Evolutionary conservation across 2,113 vertebrate species (phyloP), one percentile per base, ranked within the genome.

Genomic region (Pseudorectes ferrugineus): DNA sequence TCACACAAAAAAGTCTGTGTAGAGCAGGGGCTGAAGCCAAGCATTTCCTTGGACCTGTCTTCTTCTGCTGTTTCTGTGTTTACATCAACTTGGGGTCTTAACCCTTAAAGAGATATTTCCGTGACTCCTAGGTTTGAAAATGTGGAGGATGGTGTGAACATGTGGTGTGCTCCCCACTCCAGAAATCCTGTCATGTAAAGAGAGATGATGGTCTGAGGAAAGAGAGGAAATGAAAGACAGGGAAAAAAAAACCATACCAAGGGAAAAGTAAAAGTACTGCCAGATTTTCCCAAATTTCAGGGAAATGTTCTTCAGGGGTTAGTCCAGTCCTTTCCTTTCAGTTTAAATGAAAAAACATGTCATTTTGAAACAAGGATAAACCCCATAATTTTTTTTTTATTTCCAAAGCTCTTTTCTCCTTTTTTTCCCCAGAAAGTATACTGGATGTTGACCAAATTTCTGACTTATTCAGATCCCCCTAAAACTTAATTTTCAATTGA

Each of bases 161-260:
- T 0, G 1, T 6, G 3, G 6, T 73, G 33, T 36, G 11, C 14
- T 95, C 20, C 20, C n/a, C 1, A 1, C 23, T 84, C 25, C 35
- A 81, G 51, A 74, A 74, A 62, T 23, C 6, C 13, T 42, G 45
- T 48, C 11, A 3, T n/a, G 11, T 84, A 55, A 82, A 76, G 42
- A 72, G 36, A 88, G 5, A 33, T 18, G 8, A 26, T 52, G 9
- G 11, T 85, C 52, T 46, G 17, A 49, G 12, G 8, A 82, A 92
- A 42, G 6, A 85, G 14, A 80, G 11, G 10, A 63, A 77, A 73
- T 28, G 1, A 59, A 45, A 63, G 10, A 33, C 1, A 22, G 10
- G 11, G 3, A 21, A 28, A 26, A 33, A 33, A 22, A 65, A 7
- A 46, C 7, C 12, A 15, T 55, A 49, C 1, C 11, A 42, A 73